Evolutionary conservation across 2,113 vertebrate genomes (phyloP).

Genomic region (Triplophysa rosa): DNA sequence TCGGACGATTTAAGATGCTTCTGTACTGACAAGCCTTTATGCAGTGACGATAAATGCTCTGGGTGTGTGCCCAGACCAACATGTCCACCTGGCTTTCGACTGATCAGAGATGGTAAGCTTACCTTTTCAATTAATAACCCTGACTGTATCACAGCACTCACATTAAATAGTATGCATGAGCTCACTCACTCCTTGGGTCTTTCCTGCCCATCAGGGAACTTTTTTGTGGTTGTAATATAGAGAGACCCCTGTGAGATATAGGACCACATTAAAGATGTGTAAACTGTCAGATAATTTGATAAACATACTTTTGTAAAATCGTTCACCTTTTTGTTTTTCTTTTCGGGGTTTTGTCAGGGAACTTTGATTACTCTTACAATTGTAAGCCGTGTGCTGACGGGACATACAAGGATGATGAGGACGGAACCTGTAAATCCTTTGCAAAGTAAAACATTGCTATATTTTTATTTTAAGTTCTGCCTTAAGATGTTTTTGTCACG

Average conservation of each 20-base stretch:
- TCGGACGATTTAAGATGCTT: neutral
- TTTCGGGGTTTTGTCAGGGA: constrained; percentile 44
- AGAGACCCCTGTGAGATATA: neutral
- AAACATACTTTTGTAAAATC: no score
- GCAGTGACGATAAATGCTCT: neutral
- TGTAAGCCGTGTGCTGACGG: constrained; percentile 42
- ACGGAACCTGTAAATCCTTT: constrained; percentile 31
- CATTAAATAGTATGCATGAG: neutral
- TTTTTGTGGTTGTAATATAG: neutral
- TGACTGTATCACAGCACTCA: neutral
- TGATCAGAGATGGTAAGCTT: constrained; percentile 5
- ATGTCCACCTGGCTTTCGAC: constrained; percentile 39
- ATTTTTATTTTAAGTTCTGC: neutral
- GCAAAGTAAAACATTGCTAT: constrained; percentile 35
- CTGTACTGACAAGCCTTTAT: constrained; percentile 5
- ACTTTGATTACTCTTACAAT: neutral
- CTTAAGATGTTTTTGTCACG: neutral
- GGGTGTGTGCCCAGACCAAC: neutral
- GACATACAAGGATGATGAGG: constrained; percentile 41
- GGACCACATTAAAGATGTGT: neutral
- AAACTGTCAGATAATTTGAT: neutral
- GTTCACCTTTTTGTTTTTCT: neutral
- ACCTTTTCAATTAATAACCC: neutral
- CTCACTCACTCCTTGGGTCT: neutral
- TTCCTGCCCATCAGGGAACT: neutral